Percentiles rank a stretch among this genome's conserved stretches.
Conservation (phyloP, 2,888 invertebrate genomes). For the Andrena praecox region DNA sequence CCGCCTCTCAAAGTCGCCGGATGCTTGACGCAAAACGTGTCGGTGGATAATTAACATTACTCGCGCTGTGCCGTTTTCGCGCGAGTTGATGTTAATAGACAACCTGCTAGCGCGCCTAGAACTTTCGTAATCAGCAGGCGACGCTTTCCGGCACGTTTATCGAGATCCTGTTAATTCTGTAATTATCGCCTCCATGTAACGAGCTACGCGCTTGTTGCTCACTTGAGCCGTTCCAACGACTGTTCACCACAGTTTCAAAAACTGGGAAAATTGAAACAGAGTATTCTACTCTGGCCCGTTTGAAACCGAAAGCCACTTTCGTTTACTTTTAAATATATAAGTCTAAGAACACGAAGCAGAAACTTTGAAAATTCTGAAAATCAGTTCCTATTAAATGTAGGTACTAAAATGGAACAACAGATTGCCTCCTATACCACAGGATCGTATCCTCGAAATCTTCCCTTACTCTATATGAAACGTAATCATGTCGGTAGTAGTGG, state of each 20-base stretch:
- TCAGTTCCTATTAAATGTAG: no score
- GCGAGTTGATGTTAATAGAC: conserved; percentile 35
- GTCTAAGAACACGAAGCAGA: no score
- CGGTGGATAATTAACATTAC: conserved; percentile 49
- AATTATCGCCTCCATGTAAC: conserved; percentile 16
- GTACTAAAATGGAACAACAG: no score
- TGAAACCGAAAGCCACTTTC: no score
- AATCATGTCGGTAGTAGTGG: no score
- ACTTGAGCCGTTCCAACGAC: background rate
- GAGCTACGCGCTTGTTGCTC: background rate
- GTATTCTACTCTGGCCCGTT: background rate
- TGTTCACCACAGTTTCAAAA: background rate
- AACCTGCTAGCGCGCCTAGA: conserved; percentile 14
- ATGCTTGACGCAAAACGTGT: conserved; percentile 29
- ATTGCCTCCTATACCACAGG: no score
- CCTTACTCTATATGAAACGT: no score
- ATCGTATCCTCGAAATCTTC: no score
- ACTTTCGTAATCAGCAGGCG: conserved; percentile 42
- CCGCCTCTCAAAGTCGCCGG: conserved; percentile 7
- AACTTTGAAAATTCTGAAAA: no score
- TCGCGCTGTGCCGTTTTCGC: conserved; percentile 16
- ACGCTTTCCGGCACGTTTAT: conserved; percentile 32
- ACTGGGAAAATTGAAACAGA: background rate
- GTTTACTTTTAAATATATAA: no score
- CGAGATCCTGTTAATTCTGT: conserved; percentile 40